A percentile compares a stretch with the other conserved stretches of the same genome.
phyloP scores from a whole-genome alignment of 2,888 invertebrate genomes.

The Callyntrura sp. region DNA sequence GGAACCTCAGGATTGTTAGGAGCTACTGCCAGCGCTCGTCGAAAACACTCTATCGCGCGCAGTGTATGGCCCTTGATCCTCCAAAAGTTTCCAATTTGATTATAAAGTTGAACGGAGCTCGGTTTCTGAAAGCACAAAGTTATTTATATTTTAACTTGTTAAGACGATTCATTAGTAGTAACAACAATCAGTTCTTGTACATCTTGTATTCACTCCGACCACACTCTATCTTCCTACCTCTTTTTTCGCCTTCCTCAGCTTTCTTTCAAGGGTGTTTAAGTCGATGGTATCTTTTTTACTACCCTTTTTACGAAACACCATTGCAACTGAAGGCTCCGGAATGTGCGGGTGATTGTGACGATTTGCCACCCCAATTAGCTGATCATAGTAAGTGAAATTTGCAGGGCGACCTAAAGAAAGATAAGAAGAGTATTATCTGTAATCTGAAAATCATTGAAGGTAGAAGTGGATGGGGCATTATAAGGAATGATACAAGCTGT shows the following conservation, averaged over 20 bases:
- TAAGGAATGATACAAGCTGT: no score
- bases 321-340: slow-evolving; percentile 93
- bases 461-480: no score
- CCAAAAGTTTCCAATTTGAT: slow-evolving; percentile 97
- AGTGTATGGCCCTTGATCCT: slow-evolving; percentile 94
- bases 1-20: slow-evolving; percentile 94
- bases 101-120: slow-evolving; percentile 93
- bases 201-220: no score
- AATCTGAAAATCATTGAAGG: no score
- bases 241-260: slow-evolving; percentile 91
- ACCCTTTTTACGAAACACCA: slow-evolving; percentile 90
- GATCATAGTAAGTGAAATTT: slow-evolving; percentile 93
- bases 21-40: slow-evolving; percentile 93
- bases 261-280: slow-evolving; percentile 90
- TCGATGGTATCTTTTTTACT: slow-evolving; percentile 89
- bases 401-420: slow-evolving; percentile 58
- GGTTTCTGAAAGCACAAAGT: slow-evolving; percentile 89
- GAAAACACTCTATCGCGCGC: slow-evolving; percentile 95
- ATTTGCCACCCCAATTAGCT: slow-evolving; percentile 93
- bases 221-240: slow-evolving; percentile 86
- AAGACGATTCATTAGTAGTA: no score
- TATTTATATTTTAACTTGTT: no score
- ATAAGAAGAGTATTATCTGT: neutral
- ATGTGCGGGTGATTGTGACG: slow-evolving; percentile 93
- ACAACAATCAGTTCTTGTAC: slow-evolving; percentile 74